phyloP scores from a whole-genome alignment of 2,113 vertebrate species.

The Himantopus leucocephalus region DNA sequence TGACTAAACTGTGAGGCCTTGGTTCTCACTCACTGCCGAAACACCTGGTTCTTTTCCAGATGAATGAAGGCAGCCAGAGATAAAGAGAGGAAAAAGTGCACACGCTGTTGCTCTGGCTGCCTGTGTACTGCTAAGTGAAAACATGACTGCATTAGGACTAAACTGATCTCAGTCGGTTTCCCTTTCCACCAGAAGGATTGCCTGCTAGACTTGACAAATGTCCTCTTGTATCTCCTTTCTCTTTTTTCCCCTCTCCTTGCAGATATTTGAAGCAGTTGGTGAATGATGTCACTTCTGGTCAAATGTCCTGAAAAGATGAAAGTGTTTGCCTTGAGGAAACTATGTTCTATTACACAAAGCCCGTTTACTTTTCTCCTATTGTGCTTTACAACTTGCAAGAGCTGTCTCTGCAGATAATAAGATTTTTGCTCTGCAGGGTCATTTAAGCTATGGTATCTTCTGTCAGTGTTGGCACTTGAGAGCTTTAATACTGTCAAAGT shows the following conservation, averaged over 20 bases:
- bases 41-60: background rate
- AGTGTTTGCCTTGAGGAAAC: conserved; percentile 12
- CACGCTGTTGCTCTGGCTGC: background rate
- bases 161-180: background rate
- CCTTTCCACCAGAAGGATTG: background rate
- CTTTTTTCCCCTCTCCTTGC: background rate
- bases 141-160: background rate
- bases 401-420: background rate
- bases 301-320: conserved; percentile 29
- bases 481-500: background rate
- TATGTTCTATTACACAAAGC: background rate
- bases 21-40: background rate
- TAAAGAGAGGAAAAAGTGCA: background rate
- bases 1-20: background rate
- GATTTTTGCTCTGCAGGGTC: background rate
- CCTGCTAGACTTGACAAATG: background rate
- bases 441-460: background rate
- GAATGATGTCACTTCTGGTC: background rate
- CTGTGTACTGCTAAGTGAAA: background rate
- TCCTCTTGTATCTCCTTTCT: background rate
- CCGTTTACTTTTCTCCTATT: background rate
- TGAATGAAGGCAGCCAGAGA: background rate
- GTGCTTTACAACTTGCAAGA: conserved; percentile 8
- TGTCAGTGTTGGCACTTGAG: background rate
- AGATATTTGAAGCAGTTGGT: background rate